A percentile compares a stretch with the other conserved stretches of the same genome.
These are phyloP conservation scores for Drosophila dunni DNA, from an alignment of 1,140 invertebrate species.

Conservation along the genomic window DNA sequence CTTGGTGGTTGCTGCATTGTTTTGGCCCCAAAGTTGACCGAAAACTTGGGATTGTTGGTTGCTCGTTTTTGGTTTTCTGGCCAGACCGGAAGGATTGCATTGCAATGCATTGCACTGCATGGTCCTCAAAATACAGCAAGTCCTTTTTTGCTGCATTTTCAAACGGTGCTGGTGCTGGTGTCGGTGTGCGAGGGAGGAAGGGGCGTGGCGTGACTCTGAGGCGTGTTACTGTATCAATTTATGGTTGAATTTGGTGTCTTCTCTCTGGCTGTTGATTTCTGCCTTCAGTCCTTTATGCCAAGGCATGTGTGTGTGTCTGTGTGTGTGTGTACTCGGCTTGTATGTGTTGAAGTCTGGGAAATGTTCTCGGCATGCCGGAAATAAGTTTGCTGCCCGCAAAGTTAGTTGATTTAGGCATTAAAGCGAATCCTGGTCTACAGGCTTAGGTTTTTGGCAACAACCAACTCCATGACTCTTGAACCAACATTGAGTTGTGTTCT, in stretches of 20 bases:
- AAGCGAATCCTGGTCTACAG: conserved; percentile 59
- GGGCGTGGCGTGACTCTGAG: conserved; percentile 37
- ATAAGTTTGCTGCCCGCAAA: conserved; percentile 82
- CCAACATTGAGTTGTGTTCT: not conserved
- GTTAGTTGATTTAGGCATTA: conserved; percentile 83
- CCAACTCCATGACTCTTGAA: not conserved
- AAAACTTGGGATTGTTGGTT: conserved; percentile 82
- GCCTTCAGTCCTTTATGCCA: conserved; percentile 9
- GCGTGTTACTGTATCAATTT: conserved; percentile 81
- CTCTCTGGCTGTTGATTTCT: conserved; percentile 69
- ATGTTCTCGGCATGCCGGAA: conserved; percentile 75
- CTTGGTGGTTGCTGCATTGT: conserved; percentile 56
- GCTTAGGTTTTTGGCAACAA: conserved; percentile 9
- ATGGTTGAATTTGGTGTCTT: conserved; percentile 78
- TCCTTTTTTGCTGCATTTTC: conserved; percentile 28
- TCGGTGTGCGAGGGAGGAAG: not conserved
- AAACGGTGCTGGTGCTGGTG: not conserved
- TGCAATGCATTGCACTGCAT: conserved; percentile 51
- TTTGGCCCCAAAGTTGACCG: conserved; percentile 81
- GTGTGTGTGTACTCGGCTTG: conserved; percentile 21
- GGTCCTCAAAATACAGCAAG: conserved; percentile 27
- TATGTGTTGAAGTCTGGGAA: conserved; percentile 52
- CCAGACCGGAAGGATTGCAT: conserved; percentile 60
- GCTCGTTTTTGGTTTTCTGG: conserved; percentile 70
- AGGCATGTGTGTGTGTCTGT: conserved; percentile 5